phyloP scores from a whole-genome alignment of 2,113 vertebrate genomes.

The Pseudorasbora parva region DNA sequence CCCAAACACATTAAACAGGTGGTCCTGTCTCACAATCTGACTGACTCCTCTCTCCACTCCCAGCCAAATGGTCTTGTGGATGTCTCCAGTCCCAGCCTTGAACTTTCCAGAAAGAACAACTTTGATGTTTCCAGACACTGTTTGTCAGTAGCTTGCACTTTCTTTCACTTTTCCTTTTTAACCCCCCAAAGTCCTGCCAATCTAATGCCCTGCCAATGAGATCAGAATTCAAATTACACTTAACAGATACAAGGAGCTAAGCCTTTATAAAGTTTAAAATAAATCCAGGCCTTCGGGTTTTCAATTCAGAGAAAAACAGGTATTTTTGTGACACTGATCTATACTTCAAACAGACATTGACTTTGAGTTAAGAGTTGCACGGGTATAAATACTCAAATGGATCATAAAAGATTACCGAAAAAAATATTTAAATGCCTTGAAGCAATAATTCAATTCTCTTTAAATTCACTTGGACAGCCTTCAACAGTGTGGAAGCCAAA shows the following conservation, averaged over 20 bases:
- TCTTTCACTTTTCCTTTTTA: conserved; percentile 30
- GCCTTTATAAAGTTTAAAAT: neutral
- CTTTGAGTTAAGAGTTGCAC: neutral
- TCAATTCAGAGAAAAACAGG: neutral
- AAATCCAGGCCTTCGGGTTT: neutral
- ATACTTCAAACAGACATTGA: neutral
- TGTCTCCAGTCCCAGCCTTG: neutral
- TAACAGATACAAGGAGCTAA: neutral
- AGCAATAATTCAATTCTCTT: conserved; percentile 31
- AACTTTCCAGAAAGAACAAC: conserved; percentile 8
- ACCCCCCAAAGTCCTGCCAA: neutral
- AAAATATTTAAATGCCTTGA: conserved; percentile 33
- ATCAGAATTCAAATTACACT: neutral
- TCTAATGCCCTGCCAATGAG: neutral
- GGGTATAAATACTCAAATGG: conserved; percentile 1
- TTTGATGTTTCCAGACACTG: conserved; percentile 4
- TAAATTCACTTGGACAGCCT: conserved; percentile 17
- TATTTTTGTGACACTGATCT: neutral
- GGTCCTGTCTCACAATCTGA: conserved; percentile 1
- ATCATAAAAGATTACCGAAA: conserved; percentile 7
- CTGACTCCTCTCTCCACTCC: neutral
- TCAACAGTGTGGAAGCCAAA: neutral
- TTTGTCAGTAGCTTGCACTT: neutral
- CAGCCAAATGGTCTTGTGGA: neutral
- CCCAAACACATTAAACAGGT: conserved; percentile 17